Evolutionary conservation across 1,140 invertebrate species (phyloP), one percentile per base, ranked within the genome.

Genomic region (Ceratosolen solmsi): DNA sequence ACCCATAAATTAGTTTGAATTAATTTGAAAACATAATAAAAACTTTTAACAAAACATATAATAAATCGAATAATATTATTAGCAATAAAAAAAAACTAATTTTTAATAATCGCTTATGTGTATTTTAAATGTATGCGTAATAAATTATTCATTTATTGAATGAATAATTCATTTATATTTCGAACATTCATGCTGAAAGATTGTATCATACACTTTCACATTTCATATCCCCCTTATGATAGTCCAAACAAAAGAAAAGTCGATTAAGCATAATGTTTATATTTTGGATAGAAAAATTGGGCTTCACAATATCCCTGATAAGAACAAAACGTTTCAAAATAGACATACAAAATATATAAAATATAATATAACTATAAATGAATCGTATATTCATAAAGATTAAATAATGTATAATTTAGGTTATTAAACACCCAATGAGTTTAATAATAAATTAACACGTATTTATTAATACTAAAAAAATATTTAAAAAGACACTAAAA

Each of bases 121-220:
- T 27, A 63, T 71, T 79, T 25, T 17, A 36, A 36, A n/a, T 46
- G 70, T 1, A n/a, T 17, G 54, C 27, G 1, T 38, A 56, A 81
- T 75, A 56, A 81, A 81, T 81, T 68, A 81, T 81, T 81, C 72
- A 81, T 81, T 75, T 81, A 49, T 56, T 70, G 58, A 71, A 81
- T 75, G 54, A 81, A 81, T 81, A 68, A 81, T 81, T 81, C 79
- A 81, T 81, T 75, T 81, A 22, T 49, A 49, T 25, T 75, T 70
- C 72, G 20, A 70, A 60, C 33, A 8, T 41, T 65, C 71, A 60
- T 70, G 30, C 25, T 74, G 38, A 68, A 81, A 75, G 70, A 81
- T 81, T 75, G 60, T 81, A 75, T 81, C 71, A 68, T 75, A 70
- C 58, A 76, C 79, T 81, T 81, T 81, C 79, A 81, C 79, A 76